Evolutionary conservation across 1,140 invertebrate genomes (phyloP), one percentile per base, ranked within the genome.

Genomic region (Octopus sinensis): DNA sequence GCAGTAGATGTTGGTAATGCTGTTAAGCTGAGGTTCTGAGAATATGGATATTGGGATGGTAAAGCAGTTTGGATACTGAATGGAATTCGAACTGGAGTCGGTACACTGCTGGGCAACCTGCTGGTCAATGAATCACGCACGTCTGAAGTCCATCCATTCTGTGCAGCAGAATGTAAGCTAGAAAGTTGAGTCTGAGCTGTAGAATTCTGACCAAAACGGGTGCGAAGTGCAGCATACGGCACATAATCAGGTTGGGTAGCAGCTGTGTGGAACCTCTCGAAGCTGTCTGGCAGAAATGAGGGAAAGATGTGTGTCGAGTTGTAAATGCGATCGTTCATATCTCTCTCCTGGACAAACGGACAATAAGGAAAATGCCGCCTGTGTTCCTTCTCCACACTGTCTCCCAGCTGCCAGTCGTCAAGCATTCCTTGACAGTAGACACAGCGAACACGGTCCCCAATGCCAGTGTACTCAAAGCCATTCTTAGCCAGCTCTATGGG

Each of bases 381-480:
- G 88, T 98, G 96, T 88, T 97, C 95, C 77, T 91, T 89, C 82
- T 94, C 92, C 12, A 96, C 96, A 86, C 92, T 92, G 91, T 95
- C 96, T 80, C 93, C 94, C 82, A 85, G 88, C 90, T 93, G 93
- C 96, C 94, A 98, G 85, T 93, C 92, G 83, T 91, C 92, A 84
- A 94, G 92, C 56, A 96, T 91, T 79, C 94, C 95, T 85, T 93
- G 92, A 90, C 96, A 97, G 92, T 94, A 97, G 6, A 94, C 95
- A 91, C 97, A 98, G 84, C 95, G 93, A 0, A 97, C 95, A 88
- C 95, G 91, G 86, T 94, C 94, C 23, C 82, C 83, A 52, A 82
- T 79, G 75, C 85, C 84, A 10, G 54, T 81, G 77, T 94, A 95
- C 88, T 93, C 96, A 91, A 97, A 96, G 12, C 96, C 96, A 73